These are phyloP conservation scores for Tonatia bakeri DNA, from an alignment of 2,113 vertebrate species.

Conservation along the genomic window DNA sequence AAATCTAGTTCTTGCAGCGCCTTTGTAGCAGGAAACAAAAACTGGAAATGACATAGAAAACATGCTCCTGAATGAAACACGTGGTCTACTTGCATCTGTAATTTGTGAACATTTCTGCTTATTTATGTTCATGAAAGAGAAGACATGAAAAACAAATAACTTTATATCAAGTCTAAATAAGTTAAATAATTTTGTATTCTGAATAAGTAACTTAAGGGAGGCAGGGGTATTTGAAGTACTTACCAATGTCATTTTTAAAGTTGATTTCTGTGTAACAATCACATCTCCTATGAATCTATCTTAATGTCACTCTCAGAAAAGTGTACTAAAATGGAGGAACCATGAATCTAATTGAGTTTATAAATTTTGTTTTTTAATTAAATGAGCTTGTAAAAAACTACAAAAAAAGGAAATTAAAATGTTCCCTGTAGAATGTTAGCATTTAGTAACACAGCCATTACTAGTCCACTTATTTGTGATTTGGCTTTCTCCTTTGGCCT, in stretches of 20 bases:
- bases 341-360: background rate
- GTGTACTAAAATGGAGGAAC: background rate
- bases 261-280: background rate
- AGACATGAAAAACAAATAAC: background rate
- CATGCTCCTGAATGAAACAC: background rate
- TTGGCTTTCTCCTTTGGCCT: background rate
- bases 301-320: background rate
- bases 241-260: background rate
- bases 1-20: background rate
- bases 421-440: background rate
- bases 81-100: background rate
- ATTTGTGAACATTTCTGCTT: background rate
- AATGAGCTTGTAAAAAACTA: background rate
- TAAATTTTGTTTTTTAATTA: conserved; percentile 29
- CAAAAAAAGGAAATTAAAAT: background rate
- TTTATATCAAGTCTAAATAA: background rate
- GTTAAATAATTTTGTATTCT: background rate
- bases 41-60: background rate
- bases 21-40: background rate
- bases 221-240: background rate
- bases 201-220: background rate
- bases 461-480: background rate
- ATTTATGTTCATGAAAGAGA: background rate
- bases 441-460: background rate
- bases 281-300: background rate